A percentile compares a stretch with the other conserved stretches of the same genome.
Conservation (phyloP, 2,888 invertebrate genomes). For the Heliconius aoede region DNA sequence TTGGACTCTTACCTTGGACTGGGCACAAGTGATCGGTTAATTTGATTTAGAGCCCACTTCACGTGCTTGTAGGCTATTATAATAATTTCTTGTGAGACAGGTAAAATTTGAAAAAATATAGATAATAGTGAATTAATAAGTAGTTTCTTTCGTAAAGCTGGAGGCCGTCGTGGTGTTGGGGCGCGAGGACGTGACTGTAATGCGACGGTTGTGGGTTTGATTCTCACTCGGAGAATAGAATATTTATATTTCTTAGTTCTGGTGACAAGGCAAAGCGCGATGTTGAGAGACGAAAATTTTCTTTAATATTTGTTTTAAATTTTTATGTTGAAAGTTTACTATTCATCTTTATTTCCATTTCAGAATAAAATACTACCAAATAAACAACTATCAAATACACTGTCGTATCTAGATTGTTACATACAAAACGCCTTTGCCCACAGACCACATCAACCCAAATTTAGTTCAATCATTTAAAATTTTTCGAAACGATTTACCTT, state of each 20-base stretch:
- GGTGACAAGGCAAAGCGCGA: too few species aligned
- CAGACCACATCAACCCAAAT: too few species aligned
- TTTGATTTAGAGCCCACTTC: constrained; percentile 48
- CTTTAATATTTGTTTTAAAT: neutral
- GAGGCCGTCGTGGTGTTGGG: too few species aligned
- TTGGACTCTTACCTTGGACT: constrained; percentile 52
- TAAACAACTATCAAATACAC: neutral
- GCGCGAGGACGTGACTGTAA: too few species aligned
- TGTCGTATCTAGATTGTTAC: neutral
- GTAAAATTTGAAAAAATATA: neutral
- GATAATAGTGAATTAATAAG: neutral
- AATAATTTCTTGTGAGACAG: neutral
- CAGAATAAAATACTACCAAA: neutral
- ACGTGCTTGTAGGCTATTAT: constrained; percentile 7
- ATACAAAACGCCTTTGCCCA: too few species aligned
- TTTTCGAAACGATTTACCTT: constrained; percentile 24
- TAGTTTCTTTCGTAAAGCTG: neutral
- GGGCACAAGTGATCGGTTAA: constrained; percentile 26
- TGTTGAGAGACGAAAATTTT: neutral
- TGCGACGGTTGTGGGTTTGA: too few species aligned
- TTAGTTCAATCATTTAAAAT: constrained; percentile 23
- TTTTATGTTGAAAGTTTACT: neutral
- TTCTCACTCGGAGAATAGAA: too few species aligned
- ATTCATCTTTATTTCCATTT: neutral
- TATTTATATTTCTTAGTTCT: too few species aligned